Conservation (phyloP, 2,888 invertebrate genomes). For the Spisula subtruncata region DNA sequence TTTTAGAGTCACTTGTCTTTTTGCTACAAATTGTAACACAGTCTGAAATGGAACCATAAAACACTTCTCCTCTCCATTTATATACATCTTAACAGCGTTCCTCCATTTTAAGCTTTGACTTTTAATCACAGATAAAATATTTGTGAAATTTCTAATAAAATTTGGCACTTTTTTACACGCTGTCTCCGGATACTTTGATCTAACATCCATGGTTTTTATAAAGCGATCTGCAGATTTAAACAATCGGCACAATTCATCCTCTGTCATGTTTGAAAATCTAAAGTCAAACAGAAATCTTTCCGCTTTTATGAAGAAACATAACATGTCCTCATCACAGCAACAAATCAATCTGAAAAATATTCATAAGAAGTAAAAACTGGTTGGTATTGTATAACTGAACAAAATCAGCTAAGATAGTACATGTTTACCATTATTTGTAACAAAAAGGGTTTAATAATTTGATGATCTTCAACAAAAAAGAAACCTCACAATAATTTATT, state of each 20-base stretch:
- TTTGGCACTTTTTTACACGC: not conserved
- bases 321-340: slow-evolving; percentile 71
- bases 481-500: no score
- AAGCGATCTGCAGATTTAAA: slow-evolving; percentile 65
- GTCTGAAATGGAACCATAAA: slow-evolving; percentile 89
- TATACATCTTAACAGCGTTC: slow-evolving; percentile 70
- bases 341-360: slow-evolving; percentile 75
- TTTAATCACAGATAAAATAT: slow-evolving; percentile 59
- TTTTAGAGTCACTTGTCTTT: slow-evolving; percentile 89
- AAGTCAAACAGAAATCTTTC: slow-evolving; percentile 81
- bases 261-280: slow-evolving; percentile 79
- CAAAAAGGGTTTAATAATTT: no score
- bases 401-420: no score
- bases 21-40: slow-evolving; percentile 89
- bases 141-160: slow-evolving; percentile 31
- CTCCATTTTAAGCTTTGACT: slow-evolving; percentile 65
- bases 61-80: slow-evolving; percentile 72
- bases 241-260: slow-evolving; percentile 75
- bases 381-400: no score
- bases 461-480: no score
- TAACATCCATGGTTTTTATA: not conserved
- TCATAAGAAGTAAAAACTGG: no score
- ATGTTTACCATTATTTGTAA: no score
- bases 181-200: not conserved
- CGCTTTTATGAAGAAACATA: slow-evolving; percentile 76